phyloP scores from a whole-genome alignment of 1,140 invertebrate genomes.

The Caenorhabditis tropicalis region DNA sequence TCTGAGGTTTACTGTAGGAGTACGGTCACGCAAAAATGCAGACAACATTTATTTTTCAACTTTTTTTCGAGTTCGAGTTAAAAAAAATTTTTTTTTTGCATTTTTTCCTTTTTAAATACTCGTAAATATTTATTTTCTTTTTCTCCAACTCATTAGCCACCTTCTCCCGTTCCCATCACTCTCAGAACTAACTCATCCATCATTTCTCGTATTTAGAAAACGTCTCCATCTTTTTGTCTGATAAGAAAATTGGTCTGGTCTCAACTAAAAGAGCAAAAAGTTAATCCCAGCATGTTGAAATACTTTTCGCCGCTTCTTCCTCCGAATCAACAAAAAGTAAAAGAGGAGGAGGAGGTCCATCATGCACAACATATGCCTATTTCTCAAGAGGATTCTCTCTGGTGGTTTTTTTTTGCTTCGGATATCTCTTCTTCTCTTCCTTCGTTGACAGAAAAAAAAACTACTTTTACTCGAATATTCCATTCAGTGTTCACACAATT shows the following conservation, averaged over 20 bases:
- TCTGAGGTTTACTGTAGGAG: no score
- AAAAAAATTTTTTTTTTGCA: no score
- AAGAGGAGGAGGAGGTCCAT: not conserved
- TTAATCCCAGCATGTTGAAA: not conserved
- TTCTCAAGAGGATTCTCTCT: constrained; percentile 3
- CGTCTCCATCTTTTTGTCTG: not conserved
- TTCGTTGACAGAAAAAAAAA: not conserved
- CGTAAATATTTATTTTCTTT: no score
- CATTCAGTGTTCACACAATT: no score
- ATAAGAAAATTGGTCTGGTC: no score
- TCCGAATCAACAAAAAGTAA: not conserved
- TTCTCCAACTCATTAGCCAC: no score
- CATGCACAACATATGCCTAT: not conserved
- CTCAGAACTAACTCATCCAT: not conserved
- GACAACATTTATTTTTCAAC: no score
- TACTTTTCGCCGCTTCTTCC: not conserved
- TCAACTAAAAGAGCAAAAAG: not conserved
- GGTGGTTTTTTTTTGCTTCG: not conserved
- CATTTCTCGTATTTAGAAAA: no score
- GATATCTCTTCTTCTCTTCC: not conserved
- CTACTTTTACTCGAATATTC: not conserved
- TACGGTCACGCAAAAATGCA: no score
- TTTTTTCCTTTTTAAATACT: no score
- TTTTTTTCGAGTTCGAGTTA: no score
- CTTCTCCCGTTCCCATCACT: not conserved